Evolutionary conservation across 1,140 invertebrate species (phyloP), one percentile per base, ranked within the genome.

Genomic region (Euschistus heros): DNA sequence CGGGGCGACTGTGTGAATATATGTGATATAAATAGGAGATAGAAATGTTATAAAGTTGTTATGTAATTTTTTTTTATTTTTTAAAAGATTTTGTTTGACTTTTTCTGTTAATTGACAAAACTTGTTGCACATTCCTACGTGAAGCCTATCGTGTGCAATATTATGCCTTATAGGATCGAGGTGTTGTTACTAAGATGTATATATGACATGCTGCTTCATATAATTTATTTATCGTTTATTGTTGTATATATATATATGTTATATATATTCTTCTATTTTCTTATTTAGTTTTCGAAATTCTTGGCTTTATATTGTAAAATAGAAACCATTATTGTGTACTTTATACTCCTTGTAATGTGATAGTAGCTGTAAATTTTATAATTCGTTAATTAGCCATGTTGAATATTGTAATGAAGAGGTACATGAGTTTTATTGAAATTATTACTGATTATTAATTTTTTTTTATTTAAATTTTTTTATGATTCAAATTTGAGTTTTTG

Each of bases 291-390:
- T 50, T 50, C 18, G 15, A 26, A 37, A 37, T 37, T 57, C 22
- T 18, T 57, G 54, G 54, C 54, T 24, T 17, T 57, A 8, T 37
- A 4, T 24, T 57, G 15, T 57, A 22, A 24, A 57, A 26, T 57
- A 17, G 24, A 57, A 57, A 57, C 33, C 33, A 37, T 37, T 37
- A 13, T 37, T 37, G 33, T 37, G 33, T 37, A 37, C 33, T 20
- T 50, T 57, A 26, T 57, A 57, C 24, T 57, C 54, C 24, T 57
- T 24, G 24, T 57, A 57, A 57, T 57, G 54, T 57, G 54, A 57
- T 57, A 57, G 54, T 57, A 57, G 54, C 54, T 57, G 24, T 57
- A 57, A 57, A 57, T 57, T 22, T 57, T 57, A 26, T 57, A 24
- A 37, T 37, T 37, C 33, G 33, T 37, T 37, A 14, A 50, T 50